Base-by-base conservation (phyloP, 2,888 invertebrate species). In the Ganaspis brasiliensis region DNA sequence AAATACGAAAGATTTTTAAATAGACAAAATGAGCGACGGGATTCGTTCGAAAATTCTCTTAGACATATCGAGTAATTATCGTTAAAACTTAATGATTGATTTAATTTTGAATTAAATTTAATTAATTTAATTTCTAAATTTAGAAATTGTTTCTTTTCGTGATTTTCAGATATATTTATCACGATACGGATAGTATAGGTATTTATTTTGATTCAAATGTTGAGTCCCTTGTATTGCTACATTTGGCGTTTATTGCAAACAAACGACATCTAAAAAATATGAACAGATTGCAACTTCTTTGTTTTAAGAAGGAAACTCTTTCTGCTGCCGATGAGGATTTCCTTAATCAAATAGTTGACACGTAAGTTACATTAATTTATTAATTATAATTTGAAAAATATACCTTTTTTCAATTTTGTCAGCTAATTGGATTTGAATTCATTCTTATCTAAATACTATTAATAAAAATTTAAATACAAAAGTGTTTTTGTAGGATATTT, bases 191-290 rank as follows among this genome's bases (percentile, higher is more conserved):
- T 14, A 77, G 81, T n/a, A 82, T 86, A 5, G 76, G 79, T 40
- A 79, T 89, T 75, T 83, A 79, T 73, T 81, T 88, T 37, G 86
- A 89, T 57, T 85, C 84, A 9, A 82, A 79, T 57, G 73, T 83
- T 6, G 86, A 87, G 76, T 87, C 89, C 0, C 78, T 83, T 1
- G 78, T 85, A 8, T 52, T 88, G 14, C 37, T 87, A 35, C 88
- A 89, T 71, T 79, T 90, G 2, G 86, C 83, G 24, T 84, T 87
- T 16, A 74, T 87, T 45, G 83, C 71, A 1, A 75, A 31, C 2
- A 76, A 74, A 37, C 24, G 71, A 61, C n/a, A 31, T 14, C 19
- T 31, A 3, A 37, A 26, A 14, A 45, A 19, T 52, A 16, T 31
- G 2, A 61, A 72, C 0, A 80, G 76, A 61, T 67, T 83, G 5